A percentile compares a stretch with the other conserved stretches of the same genome.
Evolutionary conservation across 2,797 vertebrate genomes (phyloP).

Genomic region (Pseudomugil gertrudae): DNA sequence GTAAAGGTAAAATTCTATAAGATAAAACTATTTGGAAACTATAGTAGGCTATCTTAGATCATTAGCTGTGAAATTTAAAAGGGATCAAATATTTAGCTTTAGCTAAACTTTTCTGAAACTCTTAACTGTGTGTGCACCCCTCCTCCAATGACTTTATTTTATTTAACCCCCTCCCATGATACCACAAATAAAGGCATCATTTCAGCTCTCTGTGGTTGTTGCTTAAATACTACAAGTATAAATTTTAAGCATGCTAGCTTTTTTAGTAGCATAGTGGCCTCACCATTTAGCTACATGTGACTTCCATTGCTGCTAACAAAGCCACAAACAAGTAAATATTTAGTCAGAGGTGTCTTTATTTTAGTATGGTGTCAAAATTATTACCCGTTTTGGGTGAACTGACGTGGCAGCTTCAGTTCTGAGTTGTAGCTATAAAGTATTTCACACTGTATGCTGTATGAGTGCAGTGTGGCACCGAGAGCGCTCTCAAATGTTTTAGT

Average conservation of each 20-base stretch:
- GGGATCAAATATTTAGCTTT: background rate
- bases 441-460: conserved; percentile 39
- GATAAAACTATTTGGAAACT: too few relatives aligned
- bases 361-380: conserved; percentile 4
- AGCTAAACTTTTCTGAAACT: background rate
- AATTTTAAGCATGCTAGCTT: conserved; percentile 4
- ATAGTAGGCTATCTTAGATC: too few relatives aligned
- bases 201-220: background rate
- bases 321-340: background rate
- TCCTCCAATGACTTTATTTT: background rate
- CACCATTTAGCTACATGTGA: conserved; percentile 6
- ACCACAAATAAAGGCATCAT: background rate
- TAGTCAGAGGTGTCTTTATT: background rate
- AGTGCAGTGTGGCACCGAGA: background rate
- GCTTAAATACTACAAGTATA: background rate
- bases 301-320: conserved; percentile 1
- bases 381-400: conserved; percentile 1
- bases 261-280: background rate
- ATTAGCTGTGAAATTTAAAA: too few relatives aligned
- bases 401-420: conserved; percentile 19
- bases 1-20: too few relatives aligned
- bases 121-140: background rate
- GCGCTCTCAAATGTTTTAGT: conserved; percentile 17
- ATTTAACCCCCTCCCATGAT: background rate
- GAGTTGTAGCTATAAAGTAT: conserved; percentile 34